Base-by-base conservation (phyloP, 2,888 invertebrate genomes). In the Spisula solida region DNA sequence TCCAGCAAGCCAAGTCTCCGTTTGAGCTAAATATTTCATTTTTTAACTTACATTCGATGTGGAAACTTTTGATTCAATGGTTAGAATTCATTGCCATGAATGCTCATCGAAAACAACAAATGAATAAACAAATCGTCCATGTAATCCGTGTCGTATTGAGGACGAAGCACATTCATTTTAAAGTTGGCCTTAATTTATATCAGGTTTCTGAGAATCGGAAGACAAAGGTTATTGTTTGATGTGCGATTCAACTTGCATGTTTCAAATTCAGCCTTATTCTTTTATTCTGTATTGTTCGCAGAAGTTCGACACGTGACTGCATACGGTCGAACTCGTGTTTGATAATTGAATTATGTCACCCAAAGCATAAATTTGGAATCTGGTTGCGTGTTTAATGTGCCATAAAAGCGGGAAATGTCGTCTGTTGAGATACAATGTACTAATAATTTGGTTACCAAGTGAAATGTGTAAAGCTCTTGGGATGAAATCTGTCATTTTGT, bases 281-380 rank as follows among this genome's bases (percentile, higher is more conserved):
- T 25, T 66, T 25, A 12, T 25, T 66, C 25, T 66, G 25, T 12
- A 66, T 66, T 66, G 60, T 66, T 25, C 60, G n/a, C 10, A 66
- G 60, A 66, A 25, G 60, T n/a, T 41, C 5, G 25, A 25, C 60
- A 66, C n/a, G n/a, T 25, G 25, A 66, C 60, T 25, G 60, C 60
- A n/a, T 25, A 66, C n/a, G n/a, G 60, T 25, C 1, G 10, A 25
- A 66, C 60, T n/a, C 60, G 60, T 66, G 60, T 66, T 41, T 66
- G 51, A 66, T 66, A 66, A 66, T 66, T 66, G 60, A 66, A 66
- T 66, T 66, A 10, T 66, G 60, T 66, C 60, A 66, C 60, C 20
- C 60, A n/a, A n/a, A 66, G 75, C 75, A 75, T 18, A 75, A 75
- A 14, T 75, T 75, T 18, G 34, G 34, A 34, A 75, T 18, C 29